phyloP scores from a whole-genome alignment of 2,797 vertebrate genomes.

The Telmatherina bonti region DNA sequence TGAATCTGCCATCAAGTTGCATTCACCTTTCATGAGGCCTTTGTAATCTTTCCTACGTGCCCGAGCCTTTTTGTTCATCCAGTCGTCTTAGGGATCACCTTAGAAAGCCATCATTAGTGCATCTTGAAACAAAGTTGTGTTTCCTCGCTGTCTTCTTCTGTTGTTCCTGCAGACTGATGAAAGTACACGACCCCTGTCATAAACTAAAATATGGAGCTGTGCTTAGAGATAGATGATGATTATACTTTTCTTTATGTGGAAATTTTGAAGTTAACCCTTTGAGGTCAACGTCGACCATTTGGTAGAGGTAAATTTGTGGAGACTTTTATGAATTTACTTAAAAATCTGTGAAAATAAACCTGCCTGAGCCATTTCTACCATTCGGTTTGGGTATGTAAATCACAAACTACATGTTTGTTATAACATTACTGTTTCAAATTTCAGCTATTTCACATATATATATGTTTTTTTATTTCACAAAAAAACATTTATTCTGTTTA shows the following conservation, averaged over 20 bases:
- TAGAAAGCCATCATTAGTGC: slow-evolving; percentile 4
- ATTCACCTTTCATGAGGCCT: slow-evolving; percentile 60
- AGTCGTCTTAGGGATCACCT: slow-evolving; percentile 1
- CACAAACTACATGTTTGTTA: too few relatives aligned
- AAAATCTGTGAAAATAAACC: too few relatives aligned
- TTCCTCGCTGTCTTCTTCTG: not conserved
- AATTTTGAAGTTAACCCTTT: too few relatives aligned
- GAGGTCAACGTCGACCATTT: too few relatives aligned
- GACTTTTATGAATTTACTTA: too few relatives aligned
- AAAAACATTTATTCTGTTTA: too few relatives aligned
- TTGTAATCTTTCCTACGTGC: slow-evolving; percentile 40
- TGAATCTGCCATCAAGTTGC: slow-evolving; percentile 64
- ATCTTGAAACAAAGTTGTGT: slow-evolving; percentile 1
- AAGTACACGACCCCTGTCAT: not conserved
- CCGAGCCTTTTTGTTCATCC: slow-evolving; percentile 10
- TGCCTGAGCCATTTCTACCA: too few relatives aligned
- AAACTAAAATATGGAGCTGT: not conserved
- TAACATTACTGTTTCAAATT: too few relatives aligned
- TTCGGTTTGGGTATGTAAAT: too few relatives aligned
- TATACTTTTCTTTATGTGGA: not conserved
- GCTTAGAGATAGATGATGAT: not conserved
- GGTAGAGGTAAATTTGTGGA: too few relatives aligned
- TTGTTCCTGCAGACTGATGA: not conserved
- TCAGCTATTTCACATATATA: too few relatives aligned
- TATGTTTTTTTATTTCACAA: too few relatives aligned